Percentiles rank a stretch among this genome's conserved stretches.
phyloP scores from a whole-genome alignment of 2,888 invertebrate species.

The Temnothorax unifasciatus region DNA sequence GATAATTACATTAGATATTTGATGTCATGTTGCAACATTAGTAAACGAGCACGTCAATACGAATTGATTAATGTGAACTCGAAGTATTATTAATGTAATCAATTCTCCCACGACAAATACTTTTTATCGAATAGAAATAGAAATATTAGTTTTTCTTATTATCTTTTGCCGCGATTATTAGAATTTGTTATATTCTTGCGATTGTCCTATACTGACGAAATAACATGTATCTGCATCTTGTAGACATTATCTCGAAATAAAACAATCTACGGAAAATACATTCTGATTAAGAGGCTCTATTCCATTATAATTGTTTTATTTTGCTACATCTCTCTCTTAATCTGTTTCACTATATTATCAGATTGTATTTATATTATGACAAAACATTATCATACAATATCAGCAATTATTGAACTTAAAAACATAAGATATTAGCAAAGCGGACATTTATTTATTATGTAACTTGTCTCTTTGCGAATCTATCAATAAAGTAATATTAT shows the following conservation, averaged over 20 bases:
- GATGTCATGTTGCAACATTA: not conserved
- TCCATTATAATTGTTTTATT: not conserved
- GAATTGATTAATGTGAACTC: conserved; percentile 85
- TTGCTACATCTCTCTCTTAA: not conserved
- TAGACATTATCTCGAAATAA: conserved; percentile 21
- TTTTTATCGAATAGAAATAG: not conserved
- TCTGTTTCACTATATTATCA: not conserved
- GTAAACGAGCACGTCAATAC: conserved; percentile 82
- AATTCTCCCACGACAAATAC: not conserved
- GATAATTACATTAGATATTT: not conserved
- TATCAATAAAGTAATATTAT: conserved; percentile 11
- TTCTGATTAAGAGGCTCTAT: not conserved
- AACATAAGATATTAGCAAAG: not conserved
- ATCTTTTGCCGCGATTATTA: not conserved
- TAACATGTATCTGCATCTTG: not conserved
- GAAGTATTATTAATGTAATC: conserved; percentile 78
- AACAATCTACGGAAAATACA: not conserved
- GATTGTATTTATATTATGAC: not conserved
- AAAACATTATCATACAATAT: not conserved
- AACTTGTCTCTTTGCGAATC: not conserved
- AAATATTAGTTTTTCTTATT: not conserved
- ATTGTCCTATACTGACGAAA: not conserved
- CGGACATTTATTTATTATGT: not conserved
- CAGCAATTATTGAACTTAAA: not conserved
- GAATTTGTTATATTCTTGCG: conserved; percentile 2